Percentiles rank a stretch among this genome's conserved stretches.
phyloP scores from a whole-genome alignment of 2,113 vertebrate genomes.

The Anolis carolinensis region DNA sequence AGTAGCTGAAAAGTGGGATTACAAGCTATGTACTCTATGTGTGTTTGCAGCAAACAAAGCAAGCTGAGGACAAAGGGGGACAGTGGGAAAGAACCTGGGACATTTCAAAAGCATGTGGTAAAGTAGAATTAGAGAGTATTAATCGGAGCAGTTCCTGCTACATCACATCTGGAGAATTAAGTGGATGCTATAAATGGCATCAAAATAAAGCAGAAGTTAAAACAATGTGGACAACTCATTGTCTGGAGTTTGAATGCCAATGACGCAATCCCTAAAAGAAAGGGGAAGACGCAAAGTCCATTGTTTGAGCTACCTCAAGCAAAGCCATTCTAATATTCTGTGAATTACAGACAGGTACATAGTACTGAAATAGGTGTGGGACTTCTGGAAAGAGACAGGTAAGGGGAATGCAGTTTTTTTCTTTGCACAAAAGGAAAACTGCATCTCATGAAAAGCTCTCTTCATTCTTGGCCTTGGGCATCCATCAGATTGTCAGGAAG shows the following conservation, averaged over 20 bases:
- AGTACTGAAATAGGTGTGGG: neutral
- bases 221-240: neutral
- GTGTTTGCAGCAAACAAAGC: too few species aligned
- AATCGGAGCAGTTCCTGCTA: too few species aligned
- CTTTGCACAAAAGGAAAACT: neutral
- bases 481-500: neutral
- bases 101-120: too few species aligned
- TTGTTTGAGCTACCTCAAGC: neutral
- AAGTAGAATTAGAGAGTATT: too few species aligned
- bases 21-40: too few species aligned
- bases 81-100: too few species aligned
- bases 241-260: neutral
- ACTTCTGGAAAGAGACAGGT: neutral
- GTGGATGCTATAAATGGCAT: too few species aligned
- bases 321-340: too few species aligned
- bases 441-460: too few species aligned
- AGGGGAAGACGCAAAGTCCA: neutral
- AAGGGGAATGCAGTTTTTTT: neutral
- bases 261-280: neutral
- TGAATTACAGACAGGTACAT: neutral
- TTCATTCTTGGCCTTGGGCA: neutral
- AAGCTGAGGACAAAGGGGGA: too few species aligned
- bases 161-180: too few species aligned
- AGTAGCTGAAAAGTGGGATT: too few species aligned
- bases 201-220: neutral